Evolutionary conservation across 2,797 vertebrate species (phyloP).

Genomic region (Acestrorhynchus altus): DNA sequence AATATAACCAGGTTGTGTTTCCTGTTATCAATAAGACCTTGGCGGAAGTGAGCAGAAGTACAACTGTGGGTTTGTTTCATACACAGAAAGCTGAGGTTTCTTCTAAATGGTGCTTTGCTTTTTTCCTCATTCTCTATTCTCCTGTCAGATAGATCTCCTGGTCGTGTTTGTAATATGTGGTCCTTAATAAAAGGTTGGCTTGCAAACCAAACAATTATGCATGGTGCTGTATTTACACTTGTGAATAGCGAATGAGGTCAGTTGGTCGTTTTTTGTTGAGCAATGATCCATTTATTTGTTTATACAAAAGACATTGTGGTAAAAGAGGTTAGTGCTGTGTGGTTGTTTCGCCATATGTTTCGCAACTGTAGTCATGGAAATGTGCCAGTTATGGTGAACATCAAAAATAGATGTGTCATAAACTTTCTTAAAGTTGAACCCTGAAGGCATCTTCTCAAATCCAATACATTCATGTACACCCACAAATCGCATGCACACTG

Average conservation of each 20-base stretch:
- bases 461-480: constrained; percentile 8
- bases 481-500: constrained; percentile 31
- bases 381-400: not conserved
- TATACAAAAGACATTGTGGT: not conserved
- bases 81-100: not conserved
- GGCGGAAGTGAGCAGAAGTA: too few species aligned
- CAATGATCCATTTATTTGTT: not conserved
- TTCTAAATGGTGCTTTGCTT: not conserved
- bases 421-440: constrained; percentile 13
- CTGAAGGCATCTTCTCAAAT: not conserved
- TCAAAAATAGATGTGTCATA: not conserved
- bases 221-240: not conserved
- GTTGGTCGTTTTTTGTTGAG: not conserved
- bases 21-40: too few species aligned
- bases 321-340: constrained; percentile 9
- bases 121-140: not conserved
- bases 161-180: not conserved
- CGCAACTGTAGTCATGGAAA: not conserved
- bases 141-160: not conserved
- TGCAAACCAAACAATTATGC: constrained; percentile 1
- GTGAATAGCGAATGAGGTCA: not conserved
- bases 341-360: not conserved
- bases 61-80: not conserved
- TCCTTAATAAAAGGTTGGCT: not conserved
- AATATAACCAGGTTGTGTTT: too few species aligned